Evolutionary conservation across 2,888 invertebrate species (phyloP).

Genomic region (Agrotis clavis): DNA sequence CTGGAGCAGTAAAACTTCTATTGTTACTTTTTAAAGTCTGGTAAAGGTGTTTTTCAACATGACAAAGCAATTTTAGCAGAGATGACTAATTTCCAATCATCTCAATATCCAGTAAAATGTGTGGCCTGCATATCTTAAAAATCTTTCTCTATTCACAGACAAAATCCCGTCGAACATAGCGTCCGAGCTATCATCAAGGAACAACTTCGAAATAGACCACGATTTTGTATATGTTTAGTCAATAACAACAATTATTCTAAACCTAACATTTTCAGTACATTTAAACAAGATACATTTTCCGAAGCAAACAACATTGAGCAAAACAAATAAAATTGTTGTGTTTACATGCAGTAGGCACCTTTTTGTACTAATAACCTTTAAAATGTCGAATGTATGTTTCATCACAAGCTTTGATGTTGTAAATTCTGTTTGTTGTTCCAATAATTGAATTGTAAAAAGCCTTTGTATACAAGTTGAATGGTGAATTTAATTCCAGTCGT

Average conservation of each 20-base stretch:
- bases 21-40: no score
- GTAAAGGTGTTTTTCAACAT: no score
- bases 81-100: no score
- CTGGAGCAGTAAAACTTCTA: no score
- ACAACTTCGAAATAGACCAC: conserved; percentile 90
- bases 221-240: conserved; percentile 82
- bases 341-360: conserved; percentile 1
- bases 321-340: conserved; percentile 14
- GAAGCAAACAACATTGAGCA: neutral
- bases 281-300: neutral
- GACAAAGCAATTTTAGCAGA: no score
- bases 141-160: conserved; percentile 90
- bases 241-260: conserved; percentile 31
- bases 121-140: neutral
- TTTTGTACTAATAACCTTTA: no score
- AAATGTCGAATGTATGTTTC: no score
- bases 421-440: no score
- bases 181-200: conserved; percentile 93
- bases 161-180: conserved; percentile 95
- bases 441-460: no score
- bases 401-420: no score
- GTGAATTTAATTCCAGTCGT: conserved; percentile 22
- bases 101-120: no score
- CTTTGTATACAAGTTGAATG: no score
- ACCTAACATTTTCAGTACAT: conserved; percentile 24